Evolutionary conservation across 2,113 vertebrate species (phyloP).

Genomic region (Bolborhynchus lineola): DNA sequence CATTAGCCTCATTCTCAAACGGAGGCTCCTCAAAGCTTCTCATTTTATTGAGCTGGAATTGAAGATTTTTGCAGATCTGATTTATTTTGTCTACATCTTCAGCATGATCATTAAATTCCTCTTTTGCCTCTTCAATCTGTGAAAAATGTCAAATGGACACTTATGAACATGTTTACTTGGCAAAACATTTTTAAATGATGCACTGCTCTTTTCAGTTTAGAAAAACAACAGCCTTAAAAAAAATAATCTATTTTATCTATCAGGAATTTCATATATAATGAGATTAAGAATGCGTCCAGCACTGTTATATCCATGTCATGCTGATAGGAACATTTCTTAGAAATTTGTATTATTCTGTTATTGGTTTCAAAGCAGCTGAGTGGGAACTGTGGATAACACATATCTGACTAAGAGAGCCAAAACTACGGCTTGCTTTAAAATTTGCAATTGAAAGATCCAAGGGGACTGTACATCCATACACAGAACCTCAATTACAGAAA

Average conservation of each 20-base stretch:
- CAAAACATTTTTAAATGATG: background rate
- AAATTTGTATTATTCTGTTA: background rate
- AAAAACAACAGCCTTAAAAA: background rate
- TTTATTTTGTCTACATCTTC: constrained; percentile 85
- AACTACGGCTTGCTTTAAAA: background rate
- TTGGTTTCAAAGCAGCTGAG: background rate
- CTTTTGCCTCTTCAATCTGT: constrained; percentile 84
- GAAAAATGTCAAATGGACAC: background rate
- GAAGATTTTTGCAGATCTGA: constrained; percentile 86
- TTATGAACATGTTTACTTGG: background rate
- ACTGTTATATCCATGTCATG: background rate
- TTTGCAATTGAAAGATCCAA: background rate
- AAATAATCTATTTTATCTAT: background rate
- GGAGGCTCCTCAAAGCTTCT: constrained; percentile 84
- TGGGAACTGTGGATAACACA: background rate
- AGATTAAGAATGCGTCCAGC: background rate
- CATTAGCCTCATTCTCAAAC: constrained; percentile 87
- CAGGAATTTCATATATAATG: background rate
- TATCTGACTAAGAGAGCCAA: background rate
- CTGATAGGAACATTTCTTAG: background rate
- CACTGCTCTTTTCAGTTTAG: background rate
- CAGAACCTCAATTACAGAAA: background rate
- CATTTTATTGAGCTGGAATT: constrained; percentile 89
- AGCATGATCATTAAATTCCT: constrained; percentile 80
- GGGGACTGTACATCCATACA: background rate